These are phyloP conservation scores for Alectura lathami DNA, from an alignment of 2,113 vertebrate species.

Conservation along the genomic window DNA sequence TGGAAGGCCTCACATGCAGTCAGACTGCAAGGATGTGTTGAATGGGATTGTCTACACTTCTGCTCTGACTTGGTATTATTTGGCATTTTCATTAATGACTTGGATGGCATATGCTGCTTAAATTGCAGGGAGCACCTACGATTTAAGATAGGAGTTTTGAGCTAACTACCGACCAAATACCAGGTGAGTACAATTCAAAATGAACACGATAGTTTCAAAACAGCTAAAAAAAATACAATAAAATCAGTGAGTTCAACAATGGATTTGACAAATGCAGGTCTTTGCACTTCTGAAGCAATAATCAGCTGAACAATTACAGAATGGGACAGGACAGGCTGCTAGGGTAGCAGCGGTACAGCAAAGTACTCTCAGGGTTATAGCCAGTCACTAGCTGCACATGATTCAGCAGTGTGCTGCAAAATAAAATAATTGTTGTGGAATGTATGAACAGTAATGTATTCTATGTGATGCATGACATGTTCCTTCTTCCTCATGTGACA, in stretches of 20 bases:
- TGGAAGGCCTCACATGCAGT: not conserved
- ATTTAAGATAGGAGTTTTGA: not conserved
- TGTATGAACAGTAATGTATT: not conserved
- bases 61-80: not conserved
- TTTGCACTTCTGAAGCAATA: not conserved
- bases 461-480: accelerated
- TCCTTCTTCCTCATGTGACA: not conserved
- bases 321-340: not conserved
- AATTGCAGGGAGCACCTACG: not conserved
- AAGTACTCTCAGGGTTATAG: not conserved
- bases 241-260: not conserved
- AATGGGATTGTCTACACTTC: not conserved
- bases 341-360: not conserved
- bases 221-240: too few species aligned
- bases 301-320: not conserved
- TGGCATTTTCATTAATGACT: not conserved
- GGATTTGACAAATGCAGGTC: not conserved
- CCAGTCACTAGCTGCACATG: not conserved
- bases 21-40: not conserved
- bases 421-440: not conserved
- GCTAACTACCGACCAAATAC: not conserved
- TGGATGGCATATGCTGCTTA: not conserved
- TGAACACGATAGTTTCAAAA: not conserved
- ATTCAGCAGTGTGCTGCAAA: not conserved
- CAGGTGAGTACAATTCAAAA: not conserved